phyloP scores from a whole-genome alignment of 2,888 invertebrate genomes.

The Lasiommata megera region DNA sequence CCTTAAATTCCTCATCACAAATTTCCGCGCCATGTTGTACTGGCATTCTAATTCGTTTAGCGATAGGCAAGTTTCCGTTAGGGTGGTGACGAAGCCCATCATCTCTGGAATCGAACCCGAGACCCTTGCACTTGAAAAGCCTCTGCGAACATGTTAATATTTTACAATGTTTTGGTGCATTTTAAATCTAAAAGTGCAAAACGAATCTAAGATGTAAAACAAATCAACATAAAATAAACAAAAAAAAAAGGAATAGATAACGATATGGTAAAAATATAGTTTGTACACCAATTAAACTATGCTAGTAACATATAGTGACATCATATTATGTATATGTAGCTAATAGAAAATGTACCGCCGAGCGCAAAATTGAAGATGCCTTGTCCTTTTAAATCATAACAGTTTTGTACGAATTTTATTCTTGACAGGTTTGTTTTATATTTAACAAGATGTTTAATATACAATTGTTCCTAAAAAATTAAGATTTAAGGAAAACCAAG shows the following conservation, averaged over 20 bases:
- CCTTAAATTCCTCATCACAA: too few species aligned
- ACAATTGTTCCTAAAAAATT: background rate
- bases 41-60: too few species aligned
- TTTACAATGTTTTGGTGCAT: background rate
- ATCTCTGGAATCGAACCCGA: too few species aligned
- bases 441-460: background rate
- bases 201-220: background rate
- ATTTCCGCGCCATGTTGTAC: too few species aligned
- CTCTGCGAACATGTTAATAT: too few species aligned
- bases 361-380: too few species aligned
- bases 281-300: slow-evolving; percentile 3
- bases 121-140: too few species aligned
- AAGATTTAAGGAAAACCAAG: background rate
- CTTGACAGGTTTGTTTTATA: background rate
- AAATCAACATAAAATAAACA: background rate
- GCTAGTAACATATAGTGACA: background rate
- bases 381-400: too few species aligned
- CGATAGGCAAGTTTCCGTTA: too few species aligned
- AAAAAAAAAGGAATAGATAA: background rate
- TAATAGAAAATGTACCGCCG: slow-evolving; percentile 1
- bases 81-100: too few species aligned
- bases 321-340: background rate
- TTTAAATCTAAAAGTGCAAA: background rate
- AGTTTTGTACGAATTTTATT: background rate
- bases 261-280: background rate